phyloP scores from a whole-genome alignment of 1,140 invertebrate species.

The Agraylea sexmaculata region DNA sequence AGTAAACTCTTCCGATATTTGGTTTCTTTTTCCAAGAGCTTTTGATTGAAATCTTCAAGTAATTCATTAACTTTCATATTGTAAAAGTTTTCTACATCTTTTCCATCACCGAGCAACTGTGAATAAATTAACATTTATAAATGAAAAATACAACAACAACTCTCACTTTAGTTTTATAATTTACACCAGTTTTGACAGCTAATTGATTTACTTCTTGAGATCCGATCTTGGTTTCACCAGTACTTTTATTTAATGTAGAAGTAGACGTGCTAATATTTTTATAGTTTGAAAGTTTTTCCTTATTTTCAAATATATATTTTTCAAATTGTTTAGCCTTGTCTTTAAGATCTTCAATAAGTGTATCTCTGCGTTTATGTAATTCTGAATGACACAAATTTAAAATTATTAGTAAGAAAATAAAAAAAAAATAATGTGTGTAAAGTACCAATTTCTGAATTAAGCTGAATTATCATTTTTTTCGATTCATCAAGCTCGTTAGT shows the following conservation, averaged over 20 bases:
- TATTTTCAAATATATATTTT: constrained; percentile 33
- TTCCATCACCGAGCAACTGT: too few relatives aligned
- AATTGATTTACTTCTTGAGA: too few relatives aligned
- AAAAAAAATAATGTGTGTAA: background rate
- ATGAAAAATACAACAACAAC: too few relatives aligned
- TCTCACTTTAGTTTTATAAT: too few relatives aligned
- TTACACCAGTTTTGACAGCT: too few relatives aligned
- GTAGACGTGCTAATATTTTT: constrained; percentile 14
- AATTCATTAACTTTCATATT: too few relatives aligned
- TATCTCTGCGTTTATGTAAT: constrained; percentile 35
- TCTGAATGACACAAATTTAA: constrained; percentile 22
- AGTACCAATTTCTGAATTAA: constrained; percentile 17
- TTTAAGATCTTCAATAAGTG: constrained; percentile 38
- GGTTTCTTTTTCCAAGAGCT: constrained; percentile 38
- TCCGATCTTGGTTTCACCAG: too few relatives aligned
- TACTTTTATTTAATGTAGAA: too few relatives aligned
- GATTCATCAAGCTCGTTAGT: constrained; percentile 15
- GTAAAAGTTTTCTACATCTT: too few relatives aligned
- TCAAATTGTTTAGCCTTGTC: constrained; percentile 42
- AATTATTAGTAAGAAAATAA: constrained; percentile 6
- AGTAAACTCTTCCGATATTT: constrained; percentile 29
- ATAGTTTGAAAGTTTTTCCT: constrained; percentile 12
- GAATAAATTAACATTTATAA: too few relatives aligned
- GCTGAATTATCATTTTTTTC: constrained; percentile 9
- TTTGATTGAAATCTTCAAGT: too few relatives aligned